phyloP scores from a whole-genome alignment of 2,797 vertebrate species.

The Pterois miles region DNA sequence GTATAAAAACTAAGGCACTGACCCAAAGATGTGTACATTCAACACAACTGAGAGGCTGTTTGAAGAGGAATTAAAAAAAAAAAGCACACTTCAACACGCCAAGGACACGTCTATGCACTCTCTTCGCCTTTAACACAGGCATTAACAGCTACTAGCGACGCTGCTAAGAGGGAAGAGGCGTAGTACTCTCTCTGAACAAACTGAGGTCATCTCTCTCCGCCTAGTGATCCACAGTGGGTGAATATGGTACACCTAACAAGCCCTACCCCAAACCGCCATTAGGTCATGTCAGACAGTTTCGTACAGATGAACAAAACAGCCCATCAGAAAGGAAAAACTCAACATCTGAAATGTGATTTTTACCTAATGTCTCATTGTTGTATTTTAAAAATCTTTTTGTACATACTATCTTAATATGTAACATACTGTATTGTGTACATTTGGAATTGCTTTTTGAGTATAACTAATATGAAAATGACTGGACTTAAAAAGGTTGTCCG shows the following conservation, averaged over 20 bases:
- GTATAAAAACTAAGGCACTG: constrained; percentile 53
- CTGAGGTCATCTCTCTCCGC: constrained; percentile 47
- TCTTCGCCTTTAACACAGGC: constrained; percentile 56
- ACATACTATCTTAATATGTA: constrained; percentile 91
- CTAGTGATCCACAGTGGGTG: constrained; percentile 57
- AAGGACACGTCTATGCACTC: constrained; percentile 78
- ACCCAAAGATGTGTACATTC: constrained; percentile 74
- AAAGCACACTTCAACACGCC: constrained; percentile 75
- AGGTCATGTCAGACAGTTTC: constrained; percentile 45
- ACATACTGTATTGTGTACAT: constrained; percentile 89
- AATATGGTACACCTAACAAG: constrained; percentile 71
- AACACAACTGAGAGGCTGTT: constrained; percentile 40
- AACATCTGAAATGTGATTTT: constrained; percentile 63
- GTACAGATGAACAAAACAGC: constrained; percentile 41
- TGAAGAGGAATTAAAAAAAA: not conserved
- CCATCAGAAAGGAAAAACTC: constrained; percentile 33
- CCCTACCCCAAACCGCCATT: constrained; percentile 39
- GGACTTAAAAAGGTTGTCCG: constrained; percentile 78
- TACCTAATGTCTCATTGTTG: constrained; percentile 71
- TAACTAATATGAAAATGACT: constrained; percentile 80
- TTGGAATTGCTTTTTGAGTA: constrained; percentile 77
- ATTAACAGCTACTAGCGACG: constrained; percentile 52
- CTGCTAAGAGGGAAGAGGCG: constrained; percentile 56
- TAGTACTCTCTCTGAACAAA: constrained; percentile 50
- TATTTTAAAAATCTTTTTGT: constrained; percentile 81